These are phyloP conservation scores for Cheilosia vulpina DNA, from an alignment of 2,888 invertebrate species.

Conservation along the genomic window DNA sequence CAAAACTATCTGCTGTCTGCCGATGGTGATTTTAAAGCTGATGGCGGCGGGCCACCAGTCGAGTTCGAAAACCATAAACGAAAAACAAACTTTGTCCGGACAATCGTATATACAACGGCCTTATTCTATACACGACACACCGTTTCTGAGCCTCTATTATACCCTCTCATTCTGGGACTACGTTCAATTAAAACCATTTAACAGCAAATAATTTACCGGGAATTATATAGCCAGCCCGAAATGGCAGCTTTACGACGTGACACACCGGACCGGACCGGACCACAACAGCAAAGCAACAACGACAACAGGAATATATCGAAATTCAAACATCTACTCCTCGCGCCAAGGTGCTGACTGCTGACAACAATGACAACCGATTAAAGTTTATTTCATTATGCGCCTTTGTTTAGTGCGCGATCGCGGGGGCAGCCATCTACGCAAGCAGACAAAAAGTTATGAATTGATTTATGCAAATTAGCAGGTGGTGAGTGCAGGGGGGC, in stretches of 20 bases:
- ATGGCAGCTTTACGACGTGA: conserved; percentile 75
- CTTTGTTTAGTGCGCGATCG: conserved; percentile 61
- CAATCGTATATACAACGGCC: conserved; percentile 45
- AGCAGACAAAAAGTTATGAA: conserved; percentile 70
- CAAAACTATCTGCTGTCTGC: conserved; percentile 22
- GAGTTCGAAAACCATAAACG: conserved; percentile 57
- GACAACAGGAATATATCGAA: conserved; percentile 40
- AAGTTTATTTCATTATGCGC: conserved; percentile 70
- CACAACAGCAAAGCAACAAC: conserved; percentile 31
- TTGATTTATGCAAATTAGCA: conserved; percentile 74
- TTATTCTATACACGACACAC: conserved; percentile 34
- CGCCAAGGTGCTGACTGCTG: conserved; percentile 75
- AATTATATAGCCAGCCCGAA: conserved; percentile 71
- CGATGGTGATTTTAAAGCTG: conserved; percentile 51
- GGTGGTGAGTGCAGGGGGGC: conserved; percentile 45
- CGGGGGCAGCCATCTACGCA: conserved; percentile 29
- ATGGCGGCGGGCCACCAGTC: conserved; percentile 52
- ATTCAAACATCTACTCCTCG: conserved; percentile 69
- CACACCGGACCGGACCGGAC: conserved; percentile 57
- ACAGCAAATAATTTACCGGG: conserved; percentile 74
- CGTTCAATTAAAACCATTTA: conserved; percentile 75
- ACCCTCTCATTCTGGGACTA: conserved; percentile 60
- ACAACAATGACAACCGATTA: conserved; percentile 75
- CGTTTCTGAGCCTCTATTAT: conserved; percentile 15
- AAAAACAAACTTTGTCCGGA: conserved; percentile 54